Evolutionary conservation across 2,888 invertebrate species (phyloP).

Genomic region (Diaperis boleti): DNA sequence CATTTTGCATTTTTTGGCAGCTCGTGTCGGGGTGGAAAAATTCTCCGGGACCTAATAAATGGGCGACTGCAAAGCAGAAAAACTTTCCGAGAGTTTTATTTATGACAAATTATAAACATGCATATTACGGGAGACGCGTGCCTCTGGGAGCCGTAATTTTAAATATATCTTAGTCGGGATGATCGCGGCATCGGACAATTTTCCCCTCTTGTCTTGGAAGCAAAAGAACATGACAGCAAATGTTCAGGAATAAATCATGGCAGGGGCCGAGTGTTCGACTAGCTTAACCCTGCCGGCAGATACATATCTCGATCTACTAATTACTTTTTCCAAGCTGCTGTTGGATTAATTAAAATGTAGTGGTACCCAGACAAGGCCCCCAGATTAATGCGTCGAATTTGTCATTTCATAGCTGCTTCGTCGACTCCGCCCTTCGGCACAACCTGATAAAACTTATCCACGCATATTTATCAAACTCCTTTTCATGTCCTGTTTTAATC

Average conservation of each 20-base stretch:
- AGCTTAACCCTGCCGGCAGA: conserved; percentile 45
- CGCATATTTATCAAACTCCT: conserved; percentile 43
- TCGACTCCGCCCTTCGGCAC: conserved; percentile 23
- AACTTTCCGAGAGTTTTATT: conserved; percentile 44
- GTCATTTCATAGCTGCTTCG: conserved; percentile 41
- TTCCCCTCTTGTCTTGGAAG: conserved; percentile 53
- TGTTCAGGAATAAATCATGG: conserved; percentile 56
- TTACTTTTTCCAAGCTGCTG: conserved; percentile 61
- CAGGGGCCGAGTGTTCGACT: conserved; percentile 43
- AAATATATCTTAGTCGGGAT: conserved; percentile 48
- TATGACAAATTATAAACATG: conserved; percentile 51
- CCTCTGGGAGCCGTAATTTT: conserved; percentile 46
- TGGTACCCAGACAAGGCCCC: conserved; percentile 53
- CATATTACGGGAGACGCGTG: conserved; percentile 45
- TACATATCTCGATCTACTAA: conserved; percentile 59
- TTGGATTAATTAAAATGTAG: conserved; percentile 60
- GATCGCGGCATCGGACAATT: conserved; percentile 53
- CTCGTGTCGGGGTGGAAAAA: conserved; percentile 9
- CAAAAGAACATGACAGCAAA: conserved; percentile 57
- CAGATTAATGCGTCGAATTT: conserved; percentile 52
- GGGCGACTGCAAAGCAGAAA: conserved; percentile 38
- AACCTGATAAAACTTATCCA: conserved; percentile 45
- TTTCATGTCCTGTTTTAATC: conserved; percentile 44
- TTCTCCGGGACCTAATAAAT: conserved; percentile 40
- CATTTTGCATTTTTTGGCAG: conserved; percentile 24